A percentile compares a stretch with the other conserved stretches of the same genome.
These are phyloP conservation scores for Scrobipalpa costella DNA, from an alignment of 2,888 invertebrate genomes.

Conservation along the genomic window DNA sequence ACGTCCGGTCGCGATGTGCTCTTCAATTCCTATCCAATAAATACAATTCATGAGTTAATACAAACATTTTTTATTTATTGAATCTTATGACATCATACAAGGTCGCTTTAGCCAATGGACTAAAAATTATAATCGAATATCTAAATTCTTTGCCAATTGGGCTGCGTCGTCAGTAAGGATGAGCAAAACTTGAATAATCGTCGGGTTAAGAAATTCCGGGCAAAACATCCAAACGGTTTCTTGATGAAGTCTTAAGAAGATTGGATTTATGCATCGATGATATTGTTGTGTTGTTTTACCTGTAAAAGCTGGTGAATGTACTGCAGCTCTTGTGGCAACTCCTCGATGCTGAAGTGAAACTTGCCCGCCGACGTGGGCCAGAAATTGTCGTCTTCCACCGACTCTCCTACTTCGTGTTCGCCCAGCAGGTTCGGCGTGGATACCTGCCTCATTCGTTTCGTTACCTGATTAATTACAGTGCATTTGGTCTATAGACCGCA, in stretches of 20 bases:
- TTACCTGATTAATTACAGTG: slow-evolving; percentile 7
- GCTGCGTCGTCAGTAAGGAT: too few relatives aligned
- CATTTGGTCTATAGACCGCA: background rate
- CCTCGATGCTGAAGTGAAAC: slow-evolving; percentile 94
- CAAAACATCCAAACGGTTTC: too few relatives aligned
- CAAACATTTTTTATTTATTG: background rate
- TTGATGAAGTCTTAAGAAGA: too few relatives aligned
- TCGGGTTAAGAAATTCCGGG: too few relatives aligned
- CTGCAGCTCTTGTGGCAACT: slow-evolving; percentile 95
- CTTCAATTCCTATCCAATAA: slow-evolving; percentile 84
- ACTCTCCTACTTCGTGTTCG: slow-evolving; percentile 86
- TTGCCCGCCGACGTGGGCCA: slow-evolving; percentile 97
- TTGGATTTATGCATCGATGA: too few relatives aligned
- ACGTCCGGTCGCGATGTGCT: slow-evolving; percentile 94
- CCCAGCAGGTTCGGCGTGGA: slow-evolving; percentile 89
- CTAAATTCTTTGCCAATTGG: too few relatives aligned
- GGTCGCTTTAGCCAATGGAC: too few relatives aligned
- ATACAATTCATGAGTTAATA: background rate
- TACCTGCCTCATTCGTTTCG: slow-evolving; percentile 70
- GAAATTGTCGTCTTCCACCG: slow-evolving; percentile 89
- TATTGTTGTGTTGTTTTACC: too few relatives aligned
- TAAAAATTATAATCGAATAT: too few relatives aligned
- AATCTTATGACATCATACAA: background rate
- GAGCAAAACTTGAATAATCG: too few relatives aligned
- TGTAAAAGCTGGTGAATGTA: slow-evolving; percentile 95